Percentiles rank a stretch among this genome's conserved stretches.
These are phyloP conservation scores for Delia radicum DNA, from an alignment of 1,140 invertebrate species.

Conservation along the genomic window DNA sequence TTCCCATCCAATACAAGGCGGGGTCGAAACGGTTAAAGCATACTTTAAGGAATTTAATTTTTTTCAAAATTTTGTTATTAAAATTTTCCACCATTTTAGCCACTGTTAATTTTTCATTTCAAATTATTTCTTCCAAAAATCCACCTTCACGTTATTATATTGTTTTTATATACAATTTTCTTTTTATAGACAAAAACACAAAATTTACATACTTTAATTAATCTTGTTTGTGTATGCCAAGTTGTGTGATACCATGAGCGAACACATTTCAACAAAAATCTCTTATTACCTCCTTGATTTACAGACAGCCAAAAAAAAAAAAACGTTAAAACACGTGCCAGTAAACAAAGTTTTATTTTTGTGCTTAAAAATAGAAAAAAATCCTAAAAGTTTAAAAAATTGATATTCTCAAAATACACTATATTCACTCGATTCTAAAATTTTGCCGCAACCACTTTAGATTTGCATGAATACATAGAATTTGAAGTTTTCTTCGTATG, in stretches of 20 bases:
- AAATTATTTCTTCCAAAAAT: background rate
- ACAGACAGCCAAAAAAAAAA: background rate
- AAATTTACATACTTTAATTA: conserved; percentile 56
- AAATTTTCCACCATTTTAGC: background rate
- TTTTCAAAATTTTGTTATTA: too few species aligned
- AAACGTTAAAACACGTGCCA: background rate
- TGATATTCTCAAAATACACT: background rate
- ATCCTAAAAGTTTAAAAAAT: too few species aligned
- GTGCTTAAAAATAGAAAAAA: background rate
- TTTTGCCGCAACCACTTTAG: background rate
- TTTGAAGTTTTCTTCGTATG: background rate
- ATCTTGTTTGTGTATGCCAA: conserved; percentile 55
- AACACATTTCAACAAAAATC: background rate
- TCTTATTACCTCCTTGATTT: conserved; percentile 31
- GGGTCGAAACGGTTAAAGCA: too few species aligned
- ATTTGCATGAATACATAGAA: background rate
- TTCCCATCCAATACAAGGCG: too few species aligned
- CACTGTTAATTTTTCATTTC: conserved; percentile 15
- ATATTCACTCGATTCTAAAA: too few species aligned
- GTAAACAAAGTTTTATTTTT: background rate
- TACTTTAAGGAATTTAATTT: too few species aligned
- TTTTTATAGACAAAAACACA: conserved; percentile 25
- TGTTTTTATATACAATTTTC: background rate
- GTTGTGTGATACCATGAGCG: conserved; percentile 32
- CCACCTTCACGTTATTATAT: conserved; percentile 8